Conservation (phyloP, 2,113 vertebrate genomes). For the Sarotherodon lohbergeri region DNA sequence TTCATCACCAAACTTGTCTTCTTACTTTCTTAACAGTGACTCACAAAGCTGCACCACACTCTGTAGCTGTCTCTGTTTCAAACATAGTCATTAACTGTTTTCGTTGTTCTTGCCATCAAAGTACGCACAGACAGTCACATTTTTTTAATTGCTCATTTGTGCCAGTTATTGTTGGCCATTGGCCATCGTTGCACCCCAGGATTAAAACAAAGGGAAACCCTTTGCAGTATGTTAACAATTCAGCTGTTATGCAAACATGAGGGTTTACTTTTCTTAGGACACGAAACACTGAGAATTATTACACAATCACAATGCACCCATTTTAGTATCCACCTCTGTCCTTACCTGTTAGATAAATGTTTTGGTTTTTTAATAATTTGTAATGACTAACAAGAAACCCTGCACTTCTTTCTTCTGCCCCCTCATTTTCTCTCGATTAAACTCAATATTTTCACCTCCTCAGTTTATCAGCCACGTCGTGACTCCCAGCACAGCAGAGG, state of each 20-base stretch:
- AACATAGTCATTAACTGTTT: not conserved
- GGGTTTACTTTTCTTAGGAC: not conserved
- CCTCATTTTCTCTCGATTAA: not conserved
- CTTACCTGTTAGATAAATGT: not conserved
- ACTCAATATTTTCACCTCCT: not conserved
- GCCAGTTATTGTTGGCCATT: not conserved
- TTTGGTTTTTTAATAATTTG: not conserved
- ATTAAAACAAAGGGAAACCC: conserved; percentile 11
- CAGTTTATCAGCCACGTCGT: conserved; percentile 4
- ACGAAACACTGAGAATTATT: not conserved
- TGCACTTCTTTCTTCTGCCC: not conserved
- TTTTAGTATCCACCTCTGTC: not conserved
- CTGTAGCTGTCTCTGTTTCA: not conserved
- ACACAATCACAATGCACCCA: not conserved
- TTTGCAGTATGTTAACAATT: not conserved
- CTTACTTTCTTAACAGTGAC: not conserved
- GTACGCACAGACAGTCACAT: not conserved
- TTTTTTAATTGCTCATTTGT: not conserved
- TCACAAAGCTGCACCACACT: not conserved
- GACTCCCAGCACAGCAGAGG: conserved; percentile 3
- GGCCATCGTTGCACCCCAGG: not conserved
- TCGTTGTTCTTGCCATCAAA: not conserved
- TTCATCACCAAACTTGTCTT: not conserved
- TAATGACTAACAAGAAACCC: not conserved
- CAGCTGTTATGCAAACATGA: not conserved